These are phyloP conservation scores for Cinara cedri DNA, from an alignment of 2,888 invertebrate genomes.

Conservation along the genomic window DNA sequence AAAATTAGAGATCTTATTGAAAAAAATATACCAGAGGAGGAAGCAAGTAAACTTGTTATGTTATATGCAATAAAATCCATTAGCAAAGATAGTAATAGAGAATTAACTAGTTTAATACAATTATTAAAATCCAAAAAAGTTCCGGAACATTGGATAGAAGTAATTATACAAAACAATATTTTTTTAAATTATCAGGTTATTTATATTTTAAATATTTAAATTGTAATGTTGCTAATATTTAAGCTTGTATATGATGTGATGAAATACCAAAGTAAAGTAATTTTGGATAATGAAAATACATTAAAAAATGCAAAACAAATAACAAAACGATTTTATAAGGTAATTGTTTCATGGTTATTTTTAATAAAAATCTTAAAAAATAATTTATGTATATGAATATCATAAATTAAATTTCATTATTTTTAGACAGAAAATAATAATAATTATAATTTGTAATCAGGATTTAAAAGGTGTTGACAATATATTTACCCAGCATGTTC, in stretches of 20 bases:
- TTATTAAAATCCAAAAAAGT: slow-evolving; percentile 57
- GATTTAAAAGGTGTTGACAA: slow-evolving; percentile 96
- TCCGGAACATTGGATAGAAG: slow-evolving; percentile 57
- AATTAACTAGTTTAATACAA: slow-evolving; percentile 63
- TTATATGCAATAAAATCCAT: slow-evolving; percentile 94
- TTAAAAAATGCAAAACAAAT: slow-evolving; percentile 85
- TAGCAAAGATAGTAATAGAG: slow-evolving; percentile 82
- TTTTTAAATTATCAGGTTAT: neutral
- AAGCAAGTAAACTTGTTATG: slow-evolving; percentile 87
- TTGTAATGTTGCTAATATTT: slow-evolving; percentile 60
- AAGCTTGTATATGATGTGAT: slow-evolving; percentile 72
- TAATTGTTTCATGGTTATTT: slow-evolving; percentile 61
- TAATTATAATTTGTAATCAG: slow-evolving; percentile 62
- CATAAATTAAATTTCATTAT: too few relatives aligned
- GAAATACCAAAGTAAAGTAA: slow-evolving; percentile 85
- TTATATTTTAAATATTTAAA: neutral
- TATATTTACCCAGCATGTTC: slow-evolving; percentile 98
- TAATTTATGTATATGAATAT: too few relatives aligned
- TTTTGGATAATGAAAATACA: slow-evolving; percentile 82
- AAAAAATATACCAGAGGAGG: slow-evolving; percentile 73
- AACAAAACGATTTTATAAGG: slow-evolving; percentile 87
- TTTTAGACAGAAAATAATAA: neutral
- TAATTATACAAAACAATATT: slow-evolving; percentile 29
- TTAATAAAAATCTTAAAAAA: neutral
- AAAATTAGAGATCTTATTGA: slow-evolving; percentile 68